Base-by-base conservation (phyloP, 1,140 invertebrate species). In the Venturia canescens region DNA sequence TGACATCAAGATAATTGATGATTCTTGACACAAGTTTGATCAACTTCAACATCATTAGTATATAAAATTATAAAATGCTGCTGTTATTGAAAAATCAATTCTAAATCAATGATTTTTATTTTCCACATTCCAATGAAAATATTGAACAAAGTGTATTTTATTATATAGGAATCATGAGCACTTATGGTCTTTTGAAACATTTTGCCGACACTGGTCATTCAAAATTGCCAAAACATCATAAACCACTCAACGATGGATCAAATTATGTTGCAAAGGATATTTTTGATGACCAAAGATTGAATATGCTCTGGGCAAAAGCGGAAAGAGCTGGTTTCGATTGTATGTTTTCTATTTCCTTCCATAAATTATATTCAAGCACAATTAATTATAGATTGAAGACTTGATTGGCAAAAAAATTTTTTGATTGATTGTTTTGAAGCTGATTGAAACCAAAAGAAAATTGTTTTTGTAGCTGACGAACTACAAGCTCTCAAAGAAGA, bases 221-320 rank as follows among this genome's bases (percentile, higher is more conserved):
- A 18, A 89, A 93, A n/a, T 93, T 94, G 85, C 89, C 88, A 50
- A 86, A 89, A 75, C 84, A 74, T 57, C 87, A 90, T 60, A 93
- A 88, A 82, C 85, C 89, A 6, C 78, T 90, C 11, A 91, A 92
- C 76, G 91, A 91, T 83, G 87, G 88, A 18, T 87, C 80, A 34
- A 90, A 91, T 86, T 90, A 90, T 78, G 84, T 88, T 23, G 95
- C 96, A 78, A 96, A 95, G 86, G 95, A 94, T 87, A 82, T 98
- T 3, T 98, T 98, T 88, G 96, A 95, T 92, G 97, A 98, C 88
- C 97, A 97, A 87, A 98, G 97, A 90, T 91, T 99, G 0, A 97
- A 97, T 87, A 95, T 97, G 86, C 91, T 99, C 1, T 99, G 98
- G 98, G 93, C 95, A 21, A 98, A 98, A 90, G 97, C 97, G 0